Percentiles rank a stretch among this genome's conserved stretches.
phyloP scores from a whole-genome alignment of 2,113 vertebrate species.

The Pluvianellus socialis region DNA sequence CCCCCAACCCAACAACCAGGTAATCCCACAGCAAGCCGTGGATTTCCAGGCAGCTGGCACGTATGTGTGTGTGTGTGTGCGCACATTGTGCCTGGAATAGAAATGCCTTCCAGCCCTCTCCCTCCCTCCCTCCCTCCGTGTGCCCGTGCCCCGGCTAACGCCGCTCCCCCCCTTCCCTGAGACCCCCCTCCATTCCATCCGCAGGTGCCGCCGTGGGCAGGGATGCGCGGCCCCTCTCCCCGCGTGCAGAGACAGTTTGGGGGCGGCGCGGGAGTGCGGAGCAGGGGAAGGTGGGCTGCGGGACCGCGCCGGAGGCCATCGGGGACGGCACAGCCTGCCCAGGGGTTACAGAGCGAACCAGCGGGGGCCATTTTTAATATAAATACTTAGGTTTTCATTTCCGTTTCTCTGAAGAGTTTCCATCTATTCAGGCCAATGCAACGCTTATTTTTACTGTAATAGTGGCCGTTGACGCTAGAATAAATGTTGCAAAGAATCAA shows the following conservation, averaged over 20 bases:
- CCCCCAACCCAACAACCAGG: background rate
- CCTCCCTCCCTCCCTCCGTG: background rate
- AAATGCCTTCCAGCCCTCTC: too few species aligned
- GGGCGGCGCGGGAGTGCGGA: background rate
- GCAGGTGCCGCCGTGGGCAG: accelerated
- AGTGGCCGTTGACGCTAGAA: background rate
- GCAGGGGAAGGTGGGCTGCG: background rate
- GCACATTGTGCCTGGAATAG: too few species aligned
- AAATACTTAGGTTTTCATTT: background rate
- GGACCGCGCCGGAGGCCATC: accelerated
- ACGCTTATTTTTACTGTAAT: background rate
- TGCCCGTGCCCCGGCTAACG: background rate
- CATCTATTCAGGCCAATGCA: background rate
- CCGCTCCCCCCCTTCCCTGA: accelerated
- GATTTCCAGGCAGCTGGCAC: background rate
- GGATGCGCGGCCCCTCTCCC: background rate
- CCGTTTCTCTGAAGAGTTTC: background rate
- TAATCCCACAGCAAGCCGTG: background rate
- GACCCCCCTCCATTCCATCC: background rate
- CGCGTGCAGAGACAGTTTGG: background rate
- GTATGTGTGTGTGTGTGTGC: background rate
- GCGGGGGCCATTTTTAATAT: background rate
- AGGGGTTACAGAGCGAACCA: background rate
- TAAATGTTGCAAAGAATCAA: background rate
- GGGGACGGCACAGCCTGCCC: background rate